Percentiles rank a stretch among this genome's conserved stretches.
Conservation (phyloP, 2,113 vertebrate genomes). For the Rissa tridactyla region DNA sequence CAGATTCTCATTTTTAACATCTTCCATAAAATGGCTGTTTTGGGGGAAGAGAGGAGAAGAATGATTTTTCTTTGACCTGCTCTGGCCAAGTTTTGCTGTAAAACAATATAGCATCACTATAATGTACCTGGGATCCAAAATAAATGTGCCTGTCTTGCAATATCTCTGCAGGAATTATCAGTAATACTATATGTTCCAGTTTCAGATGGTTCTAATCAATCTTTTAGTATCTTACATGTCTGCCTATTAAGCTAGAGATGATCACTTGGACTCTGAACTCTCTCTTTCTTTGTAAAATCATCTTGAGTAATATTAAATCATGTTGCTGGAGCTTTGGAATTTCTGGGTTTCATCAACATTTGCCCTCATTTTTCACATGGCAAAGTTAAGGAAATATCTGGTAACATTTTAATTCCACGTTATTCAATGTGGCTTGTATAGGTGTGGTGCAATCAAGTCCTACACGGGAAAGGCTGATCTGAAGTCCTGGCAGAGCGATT, state of each 20-base stretch:
- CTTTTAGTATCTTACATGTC: constrained; percentile 17
- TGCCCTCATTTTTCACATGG: constrained; percentile 58
- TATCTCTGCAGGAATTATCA: constrained; percentile 55
- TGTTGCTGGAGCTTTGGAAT: constrained; percentile 21
- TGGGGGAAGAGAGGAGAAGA: neutral
- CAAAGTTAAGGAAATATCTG: constrained; percentile 64
- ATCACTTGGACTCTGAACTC: constrained; percentile 26
- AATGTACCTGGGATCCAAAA: constrained; percentile 28
- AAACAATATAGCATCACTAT: neutral
- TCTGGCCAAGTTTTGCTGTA: constrained; percentile 31
- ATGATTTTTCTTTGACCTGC: constrained; percentile 29
- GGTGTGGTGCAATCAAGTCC: constrained; percentile 69
- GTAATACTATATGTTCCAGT: constrained; percentile 38
- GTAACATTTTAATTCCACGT: constrained; percentile 68
- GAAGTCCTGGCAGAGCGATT: constrained; percentile 72
- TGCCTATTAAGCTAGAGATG: constrained; percentile 11
- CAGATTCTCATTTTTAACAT: constrained; percentile 29
- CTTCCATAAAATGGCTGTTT: neutral
- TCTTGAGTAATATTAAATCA: constrained; percentile 44
- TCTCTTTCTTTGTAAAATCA: constrained; percentile 36
- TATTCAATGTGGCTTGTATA: constrained; percentile 62
- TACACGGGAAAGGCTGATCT: constrained; percentile 72
- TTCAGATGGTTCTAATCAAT: constrained; percentile 42
- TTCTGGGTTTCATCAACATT: constrained; percentile 41
- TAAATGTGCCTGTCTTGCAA: neutral